phyloP scores from a whole-genome alignment of 2,888 invertebrate genomes.

The Dichetophora obliterata region DNA sequence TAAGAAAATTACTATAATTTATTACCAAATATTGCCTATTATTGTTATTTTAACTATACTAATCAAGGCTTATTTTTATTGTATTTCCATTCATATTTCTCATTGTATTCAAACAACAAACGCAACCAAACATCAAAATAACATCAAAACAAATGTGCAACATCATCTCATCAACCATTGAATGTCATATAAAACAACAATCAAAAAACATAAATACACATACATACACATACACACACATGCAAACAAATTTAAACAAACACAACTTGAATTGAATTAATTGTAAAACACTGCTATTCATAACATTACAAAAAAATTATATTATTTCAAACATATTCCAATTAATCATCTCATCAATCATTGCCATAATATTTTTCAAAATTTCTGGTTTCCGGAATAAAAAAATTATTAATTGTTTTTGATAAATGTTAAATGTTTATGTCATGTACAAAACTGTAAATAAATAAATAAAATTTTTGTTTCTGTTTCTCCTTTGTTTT shows the following conservation, averaged over 20 bases:
- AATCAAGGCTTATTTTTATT: too few relatives aligned
- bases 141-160: constrained; percentile 4
- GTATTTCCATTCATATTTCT: too few relatives aligned
- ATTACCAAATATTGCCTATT: too few relatives aligned
- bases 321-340: not conserved
- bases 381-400: not conserved
- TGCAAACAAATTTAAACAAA: constrained; percentile 22
- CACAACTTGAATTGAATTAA: not conserved
- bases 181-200: constrained; percentile 41
- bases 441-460: not conserved
- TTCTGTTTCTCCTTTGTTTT: not conserved
- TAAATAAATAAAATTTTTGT: constrained; percentile 15
- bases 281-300: not conserved
- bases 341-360: constrained; percentile 1
- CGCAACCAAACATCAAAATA: constrained; percentile 1
- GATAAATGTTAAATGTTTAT: not conserved
- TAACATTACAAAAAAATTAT: not conserved
- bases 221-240: constrained; percentile 30
- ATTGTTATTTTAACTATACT: too few relatives aligned
- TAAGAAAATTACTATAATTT: too few relatives aligned
- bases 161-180: not conserved
- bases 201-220: constrained; percentile 38
- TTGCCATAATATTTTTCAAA: constrained; percentile 1
- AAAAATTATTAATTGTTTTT: constrained; percentile 11
- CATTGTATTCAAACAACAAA: not conserved